These are phyloP conservation scores for Danio rerio DNA, from an alignment of 2,113 vertebrate genomes.

Conservation along the genomic window GRCz12tu NC_133181.1:42135501-42136000, in stretches of 20 bases:
- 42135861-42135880: slow-evolving; percentile 13
- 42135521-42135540: background rate
- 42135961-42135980: slow-evolving; percentile 61
- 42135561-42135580: background rate
- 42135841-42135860: slow-evolving; percentile 9
- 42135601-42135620: background rate
- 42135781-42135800: background rate
- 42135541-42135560: background rate
- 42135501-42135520: background rate
- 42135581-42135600: slow-evolving; percentile 7
- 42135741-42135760: slow-evolving; percentile 17
- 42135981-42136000: slow-evolving; percentile 10
- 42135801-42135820: background rate
- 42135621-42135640: slow-evolving; percentile 38
- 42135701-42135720: slow-evolving; percentile 15
- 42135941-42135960: slow-evolving; percentile 76
- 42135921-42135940: slow-evolving; percentile 71
- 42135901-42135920: slow-evolving; percentile 75
- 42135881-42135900: slow-evolving; percentile 45
- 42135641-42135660: slow-evolving; percentile 31
- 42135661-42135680: slow-evolving; percentile 21
- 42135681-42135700: background rate
- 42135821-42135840: background rate
- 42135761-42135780: slow-evolving; percentile 8
- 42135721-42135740: slow-evolving; percentile 19